These are phyloP conservation scores for Columba janthina DNA, from an alignment of 2,113 vertebrate genomes.

Conservation along the genomic window DNA sequence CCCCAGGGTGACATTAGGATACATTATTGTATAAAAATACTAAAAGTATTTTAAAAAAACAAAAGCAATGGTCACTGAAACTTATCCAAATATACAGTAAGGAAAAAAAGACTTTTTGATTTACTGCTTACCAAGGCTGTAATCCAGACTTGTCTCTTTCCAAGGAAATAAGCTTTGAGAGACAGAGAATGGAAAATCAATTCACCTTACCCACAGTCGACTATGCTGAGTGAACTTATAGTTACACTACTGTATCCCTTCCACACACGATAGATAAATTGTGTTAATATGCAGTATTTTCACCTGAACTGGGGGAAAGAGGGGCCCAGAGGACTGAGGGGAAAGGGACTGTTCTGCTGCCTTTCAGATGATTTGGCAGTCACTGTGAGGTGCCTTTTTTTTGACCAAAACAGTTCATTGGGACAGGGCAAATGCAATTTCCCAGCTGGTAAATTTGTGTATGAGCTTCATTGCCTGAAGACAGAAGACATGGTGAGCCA, in stretches of 20 bases:
- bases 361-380: not conserved
- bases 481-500: not conserved
- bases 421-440: not conserved
- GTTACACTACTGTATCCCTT: not conserved
- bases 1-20: not conserved
- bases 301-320: not conserved
- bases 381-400: not conserved
- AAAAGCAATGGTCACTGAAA: not conserved
- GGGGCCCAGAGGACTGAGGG: not conserved
- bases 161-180: slow-evolving; percentile 39
- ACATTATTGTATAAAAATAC: not conserved
- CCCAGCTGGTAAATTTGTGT: not conserved
- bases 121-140: slow-evolving; percentile 11
- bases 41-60: not conserved
- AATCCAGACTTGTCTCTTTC: slow-evolving; percentile 24
- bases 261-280: not conserved
- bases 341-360: not conserved
- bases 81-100: not conserved
- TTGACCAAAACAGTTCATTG: not conserved
- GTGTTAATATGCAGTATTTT: slow-evolving; percentile 10
- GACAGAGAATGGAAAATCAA: slow-evolving; percentile 39
- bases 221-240: slow-evolving; percentile 31
- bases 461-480: not conserved
- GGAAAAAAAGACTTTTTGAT: not conserved
- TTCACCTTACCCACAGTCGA: not conserved